Evolutionary conservation across 2,113 vertebrate species (phyloP).

Genomic region (Pristiophorus japonicus): DNA sequence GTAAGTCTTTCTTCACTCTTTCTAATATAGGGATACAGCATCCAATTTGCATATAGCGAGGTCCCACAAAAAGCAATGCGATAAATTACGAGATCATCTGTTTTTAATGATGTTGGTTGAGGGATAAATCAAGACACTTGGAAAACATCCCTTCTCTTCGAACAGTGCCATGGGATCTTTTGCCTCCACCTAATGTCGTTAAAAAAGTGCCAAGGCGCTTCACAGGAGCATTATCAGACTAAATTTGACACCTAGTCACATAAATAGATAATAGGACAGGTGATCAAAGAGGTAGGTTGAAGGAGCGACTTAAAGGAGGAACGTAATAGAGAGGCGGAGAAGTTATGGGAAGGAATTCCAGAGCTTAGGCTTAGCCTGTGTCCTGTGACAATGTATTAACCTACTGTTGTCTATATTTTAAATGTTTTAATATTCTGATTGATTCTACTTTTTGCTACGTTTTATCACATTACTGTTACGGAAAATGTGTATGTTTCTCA

Average conservation of each 20-base stretch:
- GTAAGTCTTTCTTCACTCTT: no score
- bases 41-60: not conserved
- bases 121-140: not conserved
- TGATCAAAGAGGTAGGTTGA: not conserved
- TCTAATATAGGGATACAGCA: not conserved
- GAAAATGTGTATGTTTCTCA: not conserved
- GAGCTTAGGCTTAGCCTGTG: no score
- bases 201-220: not conserved
- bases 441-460: not conserved
- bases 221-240: not conserved
- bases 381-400: no score
- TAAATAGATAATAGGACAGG: not conserved
- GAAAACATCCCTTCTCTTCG: not conserved
- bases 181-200: not conserved
- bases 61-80: not conserved
- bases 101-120: not conserved
- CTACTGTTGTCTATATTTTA: no score
- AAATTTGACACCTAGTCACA: not conserved
- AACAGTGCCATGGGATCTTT: not conserved
- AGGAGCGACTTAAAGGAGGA: no score
- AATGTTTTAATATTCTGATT: no score
- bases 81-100: not conserved
- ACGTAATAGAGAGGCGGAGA: no score
- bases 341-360: not conserved
- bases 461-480: not conserved